Base-by-base conservation (phyloP, 2,113 vertebrate species). In the Fregetta grallaria region DNA sequence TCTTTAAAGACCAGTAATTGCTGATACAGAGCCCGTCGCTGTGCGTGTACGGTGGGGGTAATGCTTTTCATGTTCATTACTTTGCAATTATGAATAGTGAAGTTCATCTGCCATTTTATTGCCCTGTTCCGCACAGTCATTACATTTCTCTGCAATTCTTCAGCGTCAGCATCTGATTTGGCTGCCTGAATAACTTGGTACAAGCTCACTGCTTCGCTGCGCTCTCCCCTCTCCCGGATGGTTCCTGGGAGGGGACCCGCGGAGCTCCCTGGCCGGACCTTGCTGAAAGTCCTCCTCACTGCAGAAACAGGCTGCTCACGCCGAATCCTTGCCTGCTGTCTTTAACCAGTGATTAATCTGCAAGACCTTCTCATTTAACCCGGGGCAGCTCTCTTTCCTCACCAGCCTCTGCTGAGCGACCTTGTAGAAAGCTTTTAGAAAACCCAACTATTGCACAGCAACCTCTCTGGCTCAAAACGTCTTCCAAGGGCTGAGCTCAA, bases 1-100 rank as follows among this genome's bases (percentile, higher is more conserved):
- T 58, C 83, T 78, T 88, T 94, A 86, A 92, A 80, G 63, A 42
- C 16, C 86, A 34, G 38, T 53, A 91, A 95, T 92, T 92, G 94
- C 91, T 34, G 72, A 68, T 58, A 56, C 7, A 11, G 94, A 93
- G 74, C 85, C 44, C 5, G 2, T 22, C 1, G 38, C 65, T 30
- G 45, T 2, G 9, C 14, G 1, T 9, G 62, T 18, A 7, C 1
- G 9, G 2, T 23, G 56, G 22, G 88, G 87, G 74, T 15, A 6
- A 42, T 6, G 67, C 88, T 90, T 93, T 75, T 78, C 81, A 44
- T 83, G 88, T 80, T 82, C 83, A n/a, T 92, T 68, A 44, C 92
- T 62, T 40, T 6, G 77, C 88, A 82, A 52, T 94, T 88, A 68
- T 3, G 40, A 82, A 19, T 5, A 25, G 86, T 7, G 55, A 77